Base-by-base conservation (phyloP, 2,797 vertebrate species). In the Anguilla anguilla region DNA sequence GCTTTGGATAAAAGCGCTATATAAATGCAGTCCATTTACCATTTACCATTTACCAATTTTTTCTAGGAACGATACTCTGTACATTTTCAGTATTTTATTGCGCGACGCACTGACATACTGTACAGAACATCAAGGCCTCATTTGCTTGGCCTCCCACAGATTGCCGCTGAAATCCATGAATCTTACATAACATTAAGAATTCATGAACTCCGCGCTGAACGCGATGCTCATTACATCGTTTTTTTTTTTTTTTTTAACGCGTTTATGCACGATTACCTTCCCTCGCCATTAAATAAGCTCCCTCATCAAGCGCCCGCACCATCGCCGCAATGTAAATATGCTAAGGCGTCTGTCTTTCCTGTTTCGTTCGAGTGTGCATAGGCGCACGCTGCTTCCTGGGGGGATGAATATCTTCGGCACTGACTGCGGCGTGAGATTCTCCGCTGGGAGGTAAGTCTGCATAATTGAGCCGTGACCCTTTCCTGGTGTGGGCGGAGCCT, bases 161-260 rank as follows among this genome's bases (percentile, higher is more conserved):
- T 19, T 39, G 17, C 35, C 72, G 5, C 72, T 39, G 35, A 77
- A 39, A 13, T 0, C 5, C 31, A 77, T 77, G 35, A 77, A 77
- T 77, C 31, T 77, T 77, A 19, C 31, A 77, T 77, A 77, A 77
- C 13, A n/a, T 39, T 39, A 77, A 39, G 72, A 77, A 77, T 77
- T 77, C 11, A 77, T 77, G 31, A 39, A 77, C 19, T 43, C 35
- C 15, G 5, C 4, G 13, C 31, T 17, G 13, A 13, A 0, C 2
- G 31, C 19, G 19, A 17, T 13, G 31, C 72, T 77, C 13, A 43
- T 43, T 77, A 77, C 35, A 15, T 77, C 4, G 6, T 39, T 35
- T 31, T 72, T 19, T 57, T 69, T 69, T 69, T n/a, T 67, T 67
- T 31, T 31, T 31, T 31, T 0, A 35, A 35, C 35, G 28, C 35